Evolutionary conservation across 2,113 vertebrate species (phyloP).

Genomic region (Lagopus leucura): DNA sequence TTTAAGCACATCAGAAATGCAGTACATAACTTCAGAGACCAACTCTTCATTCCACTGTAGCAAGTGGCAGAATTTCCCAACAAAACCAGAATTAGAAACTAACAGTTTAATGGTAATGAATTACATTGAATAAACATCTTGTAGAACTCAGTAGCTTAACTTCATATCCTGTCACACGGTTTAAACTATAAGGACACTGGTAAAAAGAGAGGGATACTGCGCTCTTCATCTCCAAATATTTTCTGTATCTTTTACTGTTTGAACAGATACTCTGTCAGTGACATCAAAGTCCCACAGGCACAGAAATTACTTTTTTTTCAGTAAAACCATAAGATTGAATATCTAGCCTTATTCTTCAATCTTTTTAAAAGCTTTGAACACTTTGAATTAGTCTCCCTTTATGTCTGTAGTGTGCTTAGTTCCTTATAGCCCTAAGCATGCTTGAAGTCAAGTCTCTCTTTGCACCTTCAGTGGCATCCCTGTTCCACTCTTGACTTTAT

Average conservation of each 20-base stretch:
- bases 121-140: background rate
- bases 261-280: background rate
- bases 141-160: background rate
- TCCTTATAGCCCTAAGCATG: background rate
- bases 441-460: background rate
- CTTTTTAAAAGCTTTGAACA: background rate
- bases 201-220: background rate
- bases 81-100: background rate
- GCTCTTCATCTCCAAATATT: background rate
- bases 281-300: background rate
- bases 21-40: background rate
- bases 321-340: background rate
- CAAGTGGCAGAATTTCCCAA: background rate
- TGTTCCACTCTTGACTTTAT: background rate
- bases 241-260: background rate
- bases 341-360: background rate
- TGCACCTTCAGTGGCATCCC: background rate
- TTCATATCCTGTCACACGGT: background rate
- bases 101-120: background rate
- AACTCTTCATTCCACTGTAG: background rate
- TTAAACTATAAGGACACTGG: background rate
- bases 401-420: background rate
- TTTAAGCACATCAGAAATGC: background rate
- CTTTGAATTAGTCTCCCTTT: background rate
- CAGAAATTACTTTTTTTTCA: background rate